Base-by-base conservation (phyloP, 2,113 vertebrate species). In the Trematocara stigmaticum region DNA sequence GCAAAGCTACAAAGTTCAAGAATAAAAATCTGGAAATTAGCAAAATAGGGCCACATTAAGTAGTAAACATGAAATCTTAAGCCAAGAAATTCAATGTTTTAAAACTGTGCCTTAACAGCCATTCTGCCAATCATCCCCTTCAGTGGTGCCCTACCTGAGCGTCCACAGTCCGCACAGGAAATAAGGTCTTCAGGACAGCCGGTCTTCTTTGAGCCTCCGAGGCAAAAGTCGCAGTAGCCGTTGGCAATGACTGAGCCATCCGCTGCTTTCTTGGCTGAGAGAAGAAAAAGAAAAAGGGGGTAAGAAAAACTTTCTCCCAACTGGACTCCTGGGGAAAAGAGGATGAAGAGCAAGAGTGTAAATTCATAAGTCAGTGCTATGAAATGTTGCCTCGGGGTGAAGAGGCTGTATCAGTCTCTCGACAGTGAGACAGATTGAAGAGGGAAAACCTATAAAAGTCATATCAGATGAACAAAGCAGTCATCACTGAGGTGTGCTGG, bases 181-280 rank as follows among this genome's bases (percentile, higher is more conserved):
- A 99, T 99, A 53, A 99, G 97, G 94, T 99, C 98, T 94, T 99
- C 98, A 0, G 98, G 97, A 95, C 97, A 98, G 86, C 98, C 98
- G 0, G 98, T 98, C 96, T 99, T 99, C 96, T 98, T 98, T 61
- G 98, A 98, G 89, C 98, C 98, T 34, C 98, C 98, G 53, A 99
- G 96, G 91, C 98, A 99, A 96, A 99, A 99, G 96, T 99, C 98
- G 85, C 98, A 99, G 96, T 98, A 99, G 88, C 97, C 97, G 10
- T 98, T 99, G 86, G 97, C 97, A 88, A 99, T 98, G 92, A 98
- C 97, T 2, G 97, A 98, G 83, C 98, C 98, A 0, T 98, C 98
- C 9, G 98, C 95, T 1, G 97, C 98, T 96, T 98, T 98, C 96
- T 98, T 98, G 94, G 97, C 97, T 98, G 96, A 10, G 59, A 53